Evolutionary conservation across 2,888 invertebrate genomes (phyloP).

Genomic region (Cheilosia pagana): DNA sequence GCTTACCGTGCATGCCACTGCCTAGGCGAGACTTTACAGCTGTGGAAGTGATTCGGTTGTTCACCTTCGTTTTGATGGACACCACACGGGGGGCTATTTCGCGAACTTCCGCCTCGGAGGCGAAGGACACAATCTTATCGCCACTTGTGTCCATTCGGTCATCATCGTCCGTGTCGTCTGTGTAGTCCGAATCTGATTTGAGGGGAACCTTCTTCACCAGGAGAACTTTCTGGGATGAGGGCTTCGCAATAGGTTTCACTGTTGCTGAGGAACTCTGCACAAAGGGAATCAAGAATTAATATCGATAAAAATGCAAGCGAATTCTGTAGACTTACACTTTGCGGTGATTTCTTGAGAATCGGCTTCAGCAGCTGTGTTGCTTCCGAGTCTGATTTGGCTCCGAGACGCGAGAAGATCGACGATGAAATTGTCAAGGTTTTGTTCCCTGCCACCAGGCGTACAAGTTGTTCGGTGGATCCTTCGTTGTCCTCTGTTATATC

Average conservation of each 20-base stretch:
- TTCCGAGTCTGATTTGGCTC: conserved; percentile 78
- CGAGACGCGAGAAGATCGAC: conserved; percentile 82
- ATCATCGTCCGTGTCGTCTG: conserved; percentile 69
- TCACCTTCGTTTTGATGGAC: conserved; percentile 66
- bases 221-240: conserved; percentile 81
- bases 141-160: conserved; percentile 77
- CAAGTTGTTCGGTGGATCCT: conserved; percentile 77
- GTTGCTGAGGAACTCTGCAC: conserved; percentile 76
- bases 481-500: conserved; percentile 66
- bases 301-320: not conserved
- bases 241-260: conserved; percentile 76
- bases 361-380: conserved; percentile 77
- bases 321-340: conserved; percentile 66
- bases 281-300: not conserved
- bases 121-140: conserved; percentile 83
- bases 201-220: conserved; percentile 82
- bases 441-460: conserved; percentile 78
- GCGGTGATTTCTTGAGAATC: conserved; percentile 80
- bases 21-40: conserved; percentile 80
- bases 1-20: conserved; percentile 73
- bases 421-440: conserved; percentile 70
- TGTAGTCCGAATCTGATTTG: conserved; percentile 78
- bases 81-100: conserved; percentile 80
- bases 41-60: conserved; percentile 72
- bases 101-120: conserved; percentile 83